Conservation (phyloP, 2,113 vertebrate species). For the Cyprinus carpio region DNA sequence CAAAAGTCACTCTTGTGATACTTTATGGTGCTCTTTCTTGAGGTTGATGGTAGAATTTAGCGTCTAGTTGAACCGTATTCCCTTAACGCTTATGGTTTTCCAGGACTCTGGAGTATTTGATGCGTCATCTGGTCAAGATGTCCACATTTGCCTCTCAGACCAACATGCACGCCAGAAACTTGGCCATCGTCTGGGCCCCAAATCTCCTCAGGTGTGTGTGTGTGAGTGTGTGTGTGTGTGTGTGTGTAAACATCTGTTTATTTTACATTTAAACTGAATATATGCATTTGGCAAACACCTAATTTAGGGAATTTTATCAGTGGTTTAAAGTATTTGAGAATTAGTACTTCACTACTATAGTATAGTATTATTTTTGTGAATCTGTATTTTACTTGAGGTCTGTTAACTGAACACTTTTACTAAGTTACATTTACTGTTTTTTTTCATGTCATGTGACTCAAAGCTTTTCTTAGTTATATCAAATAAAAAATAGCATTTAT, state of each 20-base stretch:
- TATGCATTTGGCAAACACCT: neutral
- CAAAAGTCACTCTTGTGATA: neutral
- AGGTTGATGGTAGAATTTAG: neutral
- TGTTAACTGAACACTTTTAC: too few relatives aligned
- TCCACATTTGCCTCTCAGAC: constrained; percentile 80
- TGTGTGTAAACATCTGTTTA: too few relatives aligned
- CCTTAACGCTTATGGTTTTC: neutral
- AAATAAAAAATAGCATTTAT: too few relatives aligned
- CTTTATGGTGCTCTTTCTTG: neutral
- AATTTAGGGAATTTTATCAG: neutral
- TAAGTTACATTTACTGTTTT: too few relatives aligned
- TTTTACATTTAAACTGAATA: neutral
- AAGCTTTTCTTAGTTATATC: too few relatives aligned
- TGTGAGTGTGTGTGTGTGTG: too few relatives aligned
- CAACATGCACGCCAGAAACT: constrained; percentile 92
- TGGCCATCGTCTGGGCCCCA: constrained; percentile 96
- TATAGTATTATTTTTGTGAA: too few relatives aligned
- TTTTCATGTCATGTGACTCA: too few relatives aligned
- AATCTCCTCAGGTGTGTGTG: constrained; percentile 87
- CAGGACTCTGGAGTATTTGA: constrained; percentile 92
- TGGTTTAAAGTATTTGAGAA: too few relatives aligned
- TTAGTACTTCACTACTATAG: too few relatives aligned
- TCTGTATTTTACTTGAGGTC: too few relatives aligned
- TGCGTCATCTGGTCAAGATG: constrained; percentile 88
- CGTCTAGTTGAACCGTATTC: neutral